A percentile compares a stretch with the other conserved stretches of the same genome.
These are phyloP conservation scores for Turritopsis rubra DNA, from an alignment of 30 jellyfish, hydroid and myxozoan genomes.

Conservation along the genomic window DNA sequence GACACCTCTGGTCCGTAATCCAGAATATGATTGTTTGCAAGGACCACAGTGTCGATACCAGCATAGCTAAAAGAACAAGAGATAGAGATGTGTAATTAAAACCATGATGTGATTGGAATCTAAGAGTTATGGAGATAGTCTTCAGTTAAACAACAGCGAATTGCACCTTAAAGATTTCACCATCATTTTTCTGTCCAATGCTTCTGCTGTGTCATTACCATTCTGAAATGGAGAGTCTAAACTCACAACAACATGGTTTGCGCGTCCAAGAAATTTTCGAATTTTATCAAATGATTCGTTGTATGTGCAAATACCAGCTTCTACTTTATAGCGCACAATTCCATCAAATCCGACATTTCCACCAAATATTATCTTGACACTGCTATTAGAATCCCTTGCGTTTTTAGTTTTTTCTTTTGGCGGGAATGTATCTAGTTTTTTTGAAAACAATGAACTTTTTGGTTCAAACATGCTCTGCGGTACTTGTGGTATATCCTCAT, in stretches of 20 bases:
- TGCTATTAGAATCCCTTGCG: slow-evolving; percentile 9
- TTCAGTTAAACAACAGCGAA: neutral
- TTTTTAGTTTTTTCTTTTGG: neutral
- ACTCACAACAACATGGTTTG: slow-evolving; percentile 21
- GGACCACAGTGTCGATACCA: slow-evolving; percentile 29
- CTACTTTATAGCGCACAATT: slow-evolving; percentile 23
- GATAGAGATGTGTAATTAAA: neutral
- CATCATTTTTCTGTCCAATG: neutral
- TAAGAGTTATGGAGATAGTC: neutral
- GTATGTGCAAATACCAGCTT: slow-evolving; percentile 24
- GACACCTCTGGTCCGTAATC: slow-evolving; percentile 27
- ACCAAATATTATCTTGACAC: slow-evolving; percentile 20
- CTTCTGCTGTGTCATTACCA: neutral
- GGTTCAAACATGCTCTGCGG: neutral
- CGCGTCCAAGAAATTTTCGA: slow-evolving; percentile 9
- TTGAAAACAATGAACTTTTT: neutral
- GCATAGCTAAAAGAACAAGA: slow-evolving; percentile 12
- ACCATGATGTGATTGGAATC: neutral
- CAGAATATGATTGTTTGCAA: slow-evolving; percentile 24
- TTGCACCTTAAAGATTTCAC: neutral
- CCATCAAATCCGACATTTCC: slow-evolving; percentile 32
- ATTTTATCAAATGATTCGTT: slow-evolving; percentile 23
- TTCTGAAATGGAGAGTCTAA: slow-evolving; percentile 16
- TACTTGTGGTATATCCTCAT: neutral
- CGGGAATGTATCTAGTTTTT: neutral